Evolutionary conservation across 2,797 vertebrate genomes (phyloP), one percentile per base, ranked within the genome.

Genomic region (Amblyraja radiata): DNA sequence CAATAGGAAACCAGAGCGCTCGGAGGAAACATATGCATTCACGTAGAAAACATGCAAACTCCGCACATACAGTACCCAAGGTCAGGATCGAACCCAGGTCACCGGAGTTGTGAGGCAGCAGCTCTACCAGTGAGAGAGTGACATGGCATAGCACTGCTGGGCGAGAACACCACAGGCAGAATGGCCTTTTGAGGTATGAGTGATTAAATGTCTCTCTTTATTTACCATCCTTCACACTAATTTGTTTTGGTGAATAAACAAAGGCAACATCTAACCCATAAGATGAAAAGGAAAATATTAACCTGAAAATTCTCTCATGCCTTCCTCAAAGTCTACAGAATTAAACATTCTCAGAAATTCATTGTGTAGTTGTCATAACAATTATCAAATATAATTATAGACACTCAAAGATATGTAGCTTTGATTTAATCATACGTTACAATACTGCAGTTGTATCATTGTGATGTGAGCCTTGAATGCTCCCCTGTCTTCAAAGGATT

Each of bases 351-450:
- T 88, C 84, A 88, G n/a, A 88, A 88, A 88, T 36, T 14, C 84
- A 88, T 88, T 68, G 63, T 88, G 14, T 32, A 88, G 63, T 68
- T 88, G 61, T 88, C 84, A 88, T 36, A 88, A 65, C 61, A 68
- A 88, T 88, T 78, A 78, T 78, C 65, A 88, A 88, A 36, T 68
- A 88, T 88, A 88, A 88, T 88, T 88, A 88, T 88, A 88, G 7
- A 36, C 61, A 36, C 84, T 68, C 65, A 86, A 68, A 68, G 84
- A 36, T 68, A 88, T n/a, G 8, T 36, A 16, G 63, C n/a, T 88
- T 68, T 68, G 61, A 88, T 65, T 68, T 88, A 88, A 88, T 88
- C 14, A 68, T 88, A 65, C 28, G 84, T 65, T 88, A 68, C n/a
- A 88, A 36, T 88, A 32, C 16, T 68, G 8, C 32, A 68, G 28